These are phyloP conservation scores for Campoletis raptor DNA, from an alignment of 2,888 invertebrate genomes.

Conservation along the genomic window DNA sequence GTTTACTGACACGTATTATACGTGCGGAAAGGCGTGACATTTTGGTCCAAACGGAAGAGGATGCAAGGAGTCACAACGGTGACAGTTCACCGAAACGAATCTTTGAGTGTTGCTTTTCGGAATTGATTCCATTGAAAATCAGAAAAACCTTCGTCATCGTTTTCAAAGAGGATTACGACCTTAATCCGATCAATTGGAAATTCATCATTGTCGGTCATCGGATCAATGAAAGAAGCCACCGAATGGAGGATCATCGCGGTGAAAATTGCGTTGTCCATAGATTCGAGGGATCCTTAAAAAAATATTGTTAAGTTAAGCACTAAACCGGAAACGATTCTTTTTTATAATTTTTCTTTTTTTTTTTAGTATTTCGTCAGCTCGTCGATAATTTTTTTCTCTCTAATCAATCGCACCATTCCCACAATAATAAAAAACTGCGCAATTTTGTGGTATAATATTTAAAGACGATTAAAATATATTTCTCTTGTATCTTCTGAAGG, in stretches of 20 bases:
- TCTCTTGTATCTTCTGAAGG: background rate
- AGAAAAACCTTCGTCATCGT: background rate
- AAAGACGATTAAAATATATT: background rate
- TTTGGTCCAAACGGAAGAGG: conserved; percentile 10
- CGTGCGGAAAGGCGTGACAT: conserved; percentile 46
- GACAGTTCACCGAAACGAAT: conserved; percentile 45
- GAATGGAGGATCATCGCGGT: background rate
- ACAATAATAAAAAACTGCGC: too few species aligned
- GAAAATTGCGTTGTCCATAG: background rate
- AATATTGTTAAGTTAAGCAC: background rate
- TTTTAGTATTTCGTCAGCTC: too few species aligned
- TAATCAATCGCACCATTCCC: too few species aligned
- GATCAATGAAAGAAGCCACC: conserved; percentile 1
- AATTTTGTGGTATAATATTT: background rate
- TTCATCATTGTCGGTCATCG: conserved; percentile 1
- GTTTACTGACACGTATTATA: conserved; percentile 57
- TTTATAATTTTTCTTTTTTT: background rate
- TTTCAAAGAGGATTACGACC: conserved; percentile 38
- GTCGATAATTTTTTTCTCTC: too few species aligned
- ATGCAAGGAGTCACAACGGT: conserved; percentile 24
- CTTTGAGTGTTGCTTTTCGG: conserved; percentile 17
- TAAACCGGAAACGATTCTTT: background rate
- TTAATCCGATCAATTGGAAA: conserved; percentile 29
- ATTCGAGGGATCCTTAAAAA: background rate
- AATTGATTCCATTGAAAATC: background rate